Evolutionary conservation across 1,140 invertebrate species (phyloP), one percentile per base, ranked within the genome.

Genomic region (Drosophila mayri): DNA sequence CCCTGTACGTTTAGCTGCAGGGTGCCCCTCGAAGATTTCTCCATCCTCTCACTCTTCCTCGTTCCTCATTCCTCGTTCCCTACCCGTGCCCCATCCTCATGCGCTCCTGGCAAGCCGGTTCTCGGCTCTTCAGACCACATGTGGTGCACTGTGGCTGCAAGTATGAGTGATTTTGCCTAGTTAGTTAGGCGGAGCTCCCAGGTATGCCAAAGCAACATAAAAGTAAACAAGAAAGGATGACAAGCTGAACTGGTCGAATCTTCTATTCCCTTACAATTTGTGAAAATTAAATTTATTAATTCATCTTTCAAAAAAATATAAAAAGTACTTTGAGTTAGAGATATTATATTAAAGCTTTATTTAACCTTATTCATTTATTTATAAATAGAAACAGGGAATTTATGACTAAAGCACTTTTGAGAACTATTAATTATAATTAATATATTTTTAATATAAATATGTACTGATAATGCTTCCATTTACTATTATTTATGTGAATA

Each of bases 141-240:
- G 85, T 90, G 85, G 81, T 65, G 59, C 62, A 49, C 47, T 54
- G 79, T 11, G 32, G 18, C 41, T 65, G 52, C 54, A 73, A 63
- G 68, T 87, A 87, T 90, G 84, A 90, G 85, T 90, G 84, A 88
- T 88, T 90, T 88, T 78, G 85, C 80, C 84, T 90, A 90, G 85
- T 88, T 88, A 88, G 83, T 54, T 43, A 78, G 65, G 44, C 57
- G 66, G 52, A 63, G 67, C 58, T 73, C 52, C 50, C 65, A 79
- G 76, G 75, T 79, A 79, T 79, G 76, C 76, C 44, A 57, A 72
- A 72, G 54, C 52, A 71, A 46, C 43, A 32, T 49, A 43, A 64
- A 49, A 72, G 40, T 59, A 20, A 50, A 59, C 50, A 72, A 41
- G 52, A 18, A 41, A 25, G 12, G 28, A 20, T 7, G 37, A 28